Base-by-base conservation (phyloP, 2,888 invertebrate species). In the Laothoe populi region DNA sequence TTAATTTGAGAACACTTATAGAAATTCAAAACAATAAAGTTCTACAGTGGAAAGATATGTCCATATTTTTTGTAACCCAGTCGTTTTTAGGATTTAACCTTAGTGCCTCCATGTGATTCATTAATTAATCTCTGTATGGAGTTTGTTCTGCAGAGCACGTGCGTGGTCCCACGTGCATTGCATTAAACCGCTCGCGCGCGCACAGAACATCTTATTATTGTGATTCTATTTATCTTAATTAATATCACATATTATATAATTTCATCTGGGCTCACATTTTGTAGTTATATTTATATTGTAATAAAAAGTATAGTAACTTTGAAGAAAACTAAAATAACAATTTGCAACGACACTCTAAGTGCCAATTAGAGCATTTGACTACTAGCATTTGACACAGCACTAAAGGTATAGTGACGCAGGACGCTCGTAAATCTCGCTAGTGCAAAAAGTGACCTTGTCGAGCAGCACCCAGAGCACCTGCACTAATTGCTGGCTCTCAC, bases 111-210 rank as follows among this genome's bases (percentile, higher is more conserved):
- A 26, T 31, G 26, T 49, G 7, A 35, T 53, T 31, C 8, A 0
- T 35, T 35, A 53, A 53, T 53, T 0, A 53, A 53, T 19, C 31
- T 53, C 31, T 35, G 35, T 53, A 21, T 4, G 10, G 19, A 5
- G 31, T 16, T 53, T 26, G 26, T 31, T 19, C 19, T 16, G 53
- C 16, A 38, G 13, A 26, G 40, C n/a, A n/a, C n/a, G n/a, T n/a
- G n/a, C 48, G 35, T 38, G 48, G 24, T 26, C 23, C 40, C 66
- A 65, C 63, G 60, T 72, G 72, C 16, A 35, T 21, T 24, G 42
- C 58, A 26, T 64, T 62, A 63, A 35, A 16, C 2, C 61, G 64
- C 68, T 61, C 66, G 68, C 59, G 72, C 61, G 66, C 46, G 10
- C 21, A 23, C 46, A 7, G 13, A 11, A 46, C 53, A 35, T 35